Evolutionary conservation across 2,888 invertebrate species (phyloP), one percentile per base, ranked within the genome.

Genomic region (Eupithecia exiguata): DNA sequence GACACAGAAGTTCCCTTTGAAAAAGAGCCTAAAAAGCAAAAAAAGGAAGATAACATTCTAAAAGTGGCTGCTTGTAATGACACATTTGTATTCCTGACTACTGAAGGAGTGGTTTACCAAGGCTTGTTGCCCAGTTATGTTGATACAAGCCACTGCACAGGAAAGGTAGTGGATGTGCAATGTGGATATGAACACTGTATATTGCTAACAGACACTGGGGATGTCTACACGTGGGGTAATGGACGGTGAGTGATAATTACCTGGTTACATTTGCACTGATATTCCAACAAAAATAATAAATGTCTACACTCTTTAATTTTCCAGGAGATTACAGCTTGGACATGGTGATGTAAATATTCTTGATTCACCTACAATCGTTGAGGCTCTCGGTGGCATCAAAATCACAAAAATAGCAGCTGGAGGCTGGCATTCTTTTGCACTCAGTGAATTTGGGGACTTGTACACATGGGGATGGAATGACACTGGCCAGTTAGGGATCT

Each of bases 401-500:
- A 96, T 98, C 72, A 89, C 90, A 0, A 93, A 95, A 84, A 96
- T 98, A 70, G 95, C 96, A 67, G 96, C 97, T 58, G 98, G 97
- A 10, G 98, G 98, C 14, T 99, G 98, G 98, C 98, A 98, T 88
- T 97, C 96, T 71, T 95, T 96, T 69, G 98, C 97, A 14, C 87
- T 98, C 10, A 97, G 97, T 80, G 95, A 95, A 83, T 95, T 95
- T 88, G 98, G 98, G 18, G 98, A 98, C 87, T 85, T 98, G 0
- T 99, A 98, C 86, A 95, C 96, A 3, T 99, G 99, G 98, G 99
- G 99, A 10, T 98, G 97, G 97, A 99, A 99, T 91, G 96, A 97
- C 77, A 96, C 95, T 83, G 98, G 98, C 0, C 98, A 99, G 89
- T 91, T 99, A 21, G 98, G 98, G 10, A 88, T 97, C 43, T 88